Evolutionary conservation across 2,888 invertebrate species (phyloP).

Genomic region (Volucella zonaria): DNA sequence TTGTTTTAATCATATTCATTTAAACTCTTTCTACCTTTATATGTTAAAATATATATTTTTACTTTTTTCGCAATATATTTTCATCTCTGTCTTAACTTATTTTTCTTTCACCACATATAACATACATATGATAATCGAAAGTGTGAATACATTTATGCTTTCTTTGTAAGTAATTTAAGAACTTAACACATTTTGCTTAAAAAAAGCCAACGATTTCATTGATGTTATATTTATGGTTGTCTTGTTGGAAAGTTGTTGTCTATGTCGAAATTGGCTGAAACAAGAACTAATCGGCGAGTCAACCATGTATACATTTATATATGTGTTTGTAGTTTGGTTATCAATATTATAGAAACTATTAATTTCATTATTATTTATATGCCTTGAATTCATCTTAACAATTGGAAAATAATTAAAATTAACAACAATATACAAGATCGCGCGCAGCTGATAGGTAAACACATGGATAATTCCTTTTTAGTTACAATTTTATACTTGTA

Average conservation of each 20-base stretch:
- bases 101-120: constrained; percentile 23
- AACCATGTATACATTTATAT: constrained; percentile 1
- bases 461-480: constrained; percentile 50
- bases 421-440: constrained; percentile 72
- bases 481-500: constrained; percentile 69
- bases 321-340: constrained; percentile 22
- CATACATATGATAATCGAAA: background rate
- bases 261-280: background rate
- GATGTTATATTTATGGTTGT: constrained; percentile 21
- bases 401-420: constrained; percentile 72
- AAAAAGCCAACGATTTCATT: too few relatives aligned
- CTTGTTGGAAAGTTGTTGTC: constrained; percentile 31
- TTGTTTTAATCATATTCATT: constrained; percentile 13
- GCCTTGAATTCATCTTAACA: constrained; percentile 72
- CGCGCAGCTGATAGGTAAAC: constrained; percentile 78
- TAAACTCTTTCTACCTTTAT: constrained; percentile 36
- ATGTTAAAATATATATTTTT: background rate
- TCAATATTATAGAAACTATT: constrained; percentile 49
- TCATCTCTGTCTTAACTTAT: constrained; percentile 3
- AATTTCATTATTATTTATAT: constrained; percentile 65
- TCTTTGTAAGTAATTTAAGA: constrained; percentile 13
- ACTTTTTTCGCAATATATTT: constrained; percentile 6
- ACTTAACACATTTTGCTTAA: too few relatives aligned
- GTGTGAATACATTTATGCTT: constrained; percentile 10
- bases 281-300: constrained; percentile 19